These are phyloP conservation scores for Platycercus adscitus DNA, from an alignment of 2,113 vertebrate genomes.

Conservation along the genomic window DNA sequence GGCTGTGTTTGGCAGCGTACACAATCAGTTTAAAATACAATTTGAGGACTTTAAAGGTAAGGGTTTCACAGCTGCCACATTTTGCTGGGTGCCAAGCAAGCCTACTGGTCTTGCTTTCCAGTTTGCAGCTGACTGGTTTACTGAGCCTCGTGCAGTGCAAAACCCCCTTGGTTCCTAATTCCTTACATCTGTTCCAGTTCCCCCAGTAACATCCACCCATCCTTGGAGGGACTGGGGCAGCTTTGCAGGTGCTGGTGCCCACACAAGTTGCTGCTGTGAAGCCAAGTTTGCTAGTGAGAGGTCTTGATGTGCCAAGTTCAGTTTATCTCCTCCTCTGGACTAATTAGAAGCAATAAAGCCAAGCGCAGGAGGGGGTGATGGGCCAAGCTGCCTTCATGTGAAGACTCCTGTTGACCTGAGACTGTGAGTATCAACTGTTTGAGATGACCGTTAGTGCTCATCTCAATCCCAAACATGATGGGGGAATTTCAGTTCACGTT, in stretches of 20 bases:
- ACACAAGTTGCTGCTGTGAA: background rate
- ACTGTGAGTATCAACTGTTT: accelerated
- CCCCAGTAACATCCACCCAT: background rate
- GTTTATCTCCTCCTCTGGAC: background rate
- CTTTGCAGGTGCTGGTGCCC: conserved; percentile 26
- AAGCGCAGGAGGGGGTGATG: background rate
- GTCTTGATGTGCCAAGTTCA: background rate
- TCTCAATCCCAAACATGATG: background rate
- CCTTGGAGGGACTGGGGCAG: background rate
- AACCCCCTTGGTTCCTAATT: background rate
- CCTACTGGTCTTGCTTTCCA: background rate
- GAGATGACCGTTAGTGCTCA: background rate
- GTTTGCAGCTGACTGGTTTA: background rate
- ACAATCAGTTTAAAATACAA: background rate
- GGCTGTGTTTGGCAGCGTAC: background rate
- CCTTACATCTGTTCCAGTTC: background rate
- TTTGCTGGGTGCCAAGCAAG: background rate
- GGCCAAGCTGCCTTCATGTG: background rate
- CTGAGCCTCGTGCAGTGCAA: background rate
- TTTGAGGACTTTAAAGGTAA: background rate
- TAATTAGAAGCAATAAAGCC: background rate
- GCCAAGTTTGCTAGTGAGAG: background rate
- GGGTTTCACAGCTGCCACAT: background rate
- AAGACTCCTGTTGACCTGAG: background rate
- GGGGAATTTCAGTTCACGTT: background rate